phyloP scores from a whole-genome alignment of 2,113 vertebrate species.

The Semnornis frantzii region DNA sequence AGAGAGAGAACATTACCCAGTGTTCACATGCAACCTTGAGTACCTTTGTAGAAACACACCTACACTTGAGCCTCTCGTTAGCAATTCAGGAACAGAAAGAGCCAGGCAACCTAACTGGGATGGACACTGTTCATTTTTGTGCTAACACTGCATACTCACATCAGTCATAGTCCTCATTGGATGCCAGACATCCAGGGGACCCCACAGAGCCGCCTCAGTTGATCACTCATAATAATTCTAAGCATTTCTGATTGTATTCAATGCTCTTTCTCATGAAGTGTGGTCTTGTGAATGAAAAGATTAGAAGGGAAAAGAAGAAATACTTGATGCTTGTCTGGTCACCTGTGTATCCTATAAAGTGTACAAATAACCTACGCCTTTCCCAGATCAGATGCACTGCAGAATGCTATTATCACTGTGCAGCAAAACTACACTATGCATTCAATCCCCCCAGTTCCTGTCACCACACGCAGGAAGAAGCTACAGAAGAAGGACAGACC shows the following conservation, averaged over 20 bases:
- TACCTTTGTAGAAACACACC: neutral
- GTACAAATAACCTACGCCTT: neutral
- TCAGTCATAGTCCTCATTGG: neutral
- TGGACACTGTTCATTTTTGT: rapidly evolving
- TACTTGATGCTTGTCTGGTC: neutral
- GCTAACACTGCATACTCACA: rapidly evolving
- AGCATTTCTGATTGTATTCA: neutral
- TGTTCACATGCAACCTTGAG: neutral
- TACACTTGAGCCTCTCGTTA: neutral
- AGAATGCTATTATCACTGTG: rapidly evolving
- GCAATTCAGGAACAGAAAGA: neutral
- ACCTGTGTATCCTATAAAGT: too few species aligned
- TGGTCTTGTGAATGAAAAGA: neutral
- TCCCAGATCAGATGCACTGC: neutral
- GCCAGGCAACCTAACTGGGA: neutral
- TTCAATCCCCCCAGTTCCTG: too few species aligned
- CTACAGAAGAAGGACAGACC: too few species aligned
- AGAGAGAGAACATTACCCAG: constrained; percentile 40
- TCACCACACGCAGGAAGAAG: too few species aligned
- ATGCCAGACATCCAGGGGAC: neutral
- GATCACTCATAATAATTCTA: rapidly evolving
- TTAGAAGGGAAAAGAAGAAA: neutral
- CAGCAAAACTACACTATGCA: neutral
- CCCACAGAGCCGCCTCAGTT: rapidly evolving
- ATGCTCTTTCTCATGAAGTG: rapidly evolving